Percentiles rank a stretch among this genome's conserved stretches.
phyloP scores from a whole-genome alignment of 2,888 invertebrate genomes.

The Pseudanteris insignis region DNA sequence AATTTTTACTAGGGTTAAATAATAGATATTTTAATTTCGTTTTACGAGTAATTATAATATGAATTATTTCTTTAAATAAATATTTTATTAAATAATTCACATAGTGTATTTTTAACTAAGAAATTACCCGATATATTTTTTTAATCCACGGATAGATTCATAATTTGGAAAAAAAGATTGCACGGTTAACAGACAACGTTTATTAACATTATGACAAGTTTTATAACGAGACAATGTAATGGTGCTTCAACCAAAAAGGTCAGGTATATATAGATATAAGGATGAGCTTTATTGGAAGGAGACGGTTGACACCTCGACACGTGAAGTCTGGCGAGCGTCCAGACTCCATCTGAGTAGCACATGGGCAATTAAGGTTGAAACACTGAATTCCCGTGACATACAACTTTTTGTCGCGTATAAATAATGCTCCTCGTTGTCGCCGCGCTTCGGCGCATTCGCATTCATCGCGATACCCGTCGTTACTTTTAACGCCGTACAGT shows the following conservation, averaged over 20 bases:
- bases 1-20: no score
- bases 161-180: no score
- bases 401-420: conserved; percentile 29
- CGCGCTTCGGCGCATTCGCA: conserved; percentile 7
- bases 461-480: conserved; percentile 6
- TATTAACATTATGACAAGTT: conserved; percentile 24
- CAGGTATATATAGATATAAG: conserved; percentile 9
- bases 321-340: conserved; percentile 35
- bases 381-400: conserved; percentile 24
- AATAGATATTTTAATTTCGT: no score
- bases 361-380: conserved; percentile 35
- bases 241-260: conserved; percentile 18
- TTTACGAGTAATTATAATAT: no score
- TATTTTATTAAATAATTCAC: no score
- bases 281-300: conserved; percentile 25
- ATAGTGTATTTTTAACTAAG: no score
- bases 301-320: conserved; percentile 34
- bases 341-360: conserved; percentile 31
- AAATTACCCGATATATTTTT: no score
- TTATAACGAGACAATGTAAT: conserved; percentile 6
- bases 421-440: conserved; percentile 26
- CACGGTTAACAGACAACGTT: conserved; percentile 6
- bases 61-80: no score
- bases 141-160: no score
- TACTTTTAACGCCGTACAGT: conserved; percentile 13